phyloP scores from a whole-genome alignment of 2,888 invertebrate genomes.

The Vandiemenella viatica region DNA sequence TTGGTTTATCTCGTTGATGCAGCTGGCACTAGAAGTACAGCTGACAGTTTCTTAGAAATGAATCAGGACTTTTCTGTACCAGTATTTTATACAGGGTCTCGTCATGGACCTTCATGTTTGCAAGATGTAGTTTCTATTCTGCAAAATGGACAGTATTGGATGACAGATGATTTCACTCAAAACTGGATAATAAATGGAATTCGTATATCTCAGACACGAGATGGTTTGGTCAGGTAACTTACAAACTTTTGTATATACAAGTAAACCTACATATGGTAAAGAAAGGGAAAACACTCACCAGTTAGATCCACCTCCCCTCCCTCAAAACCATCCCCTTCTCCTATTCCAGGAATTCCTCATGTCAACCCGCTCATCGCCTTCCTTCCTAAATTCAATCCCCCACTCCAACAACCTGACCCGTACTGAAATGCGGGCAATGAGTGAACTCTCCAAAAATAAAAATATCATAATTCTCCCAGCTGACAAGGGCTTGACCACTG shows the following conservation, averaged over 20 bases:
- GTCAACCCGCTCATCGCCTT: no score
- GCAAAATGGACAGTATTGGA: conserved; percentile 63
- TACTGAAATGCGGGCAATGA: no score
- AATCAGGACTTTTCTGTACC: conserved; percentile 67
- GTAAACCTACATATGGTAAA: no score
- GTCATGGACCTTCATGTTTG: conserved; percentile 56
- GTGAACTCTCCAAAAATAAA: no score
- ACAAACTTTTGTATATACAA: neutral
- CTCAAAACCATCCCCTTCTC: no score
- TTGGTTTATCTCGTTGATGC: conserved; percentile 76
- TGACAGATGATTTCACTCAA: conserved; percentile 69
- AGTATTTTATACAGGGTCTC: conserved; percentile 66
- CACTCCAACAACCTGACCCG: no score
- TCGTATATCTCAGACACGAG: conserved; percentile 68
- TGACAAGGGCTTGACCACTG: no score
- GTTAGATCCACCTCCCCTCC: no score
- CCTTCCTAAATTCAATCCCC: no score
- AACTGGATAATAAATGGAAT: conserved; percentile 80
- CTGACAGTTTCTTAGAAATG: conserved; percentile 73
- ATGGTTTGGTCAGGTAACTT: conserved; percentile 63
- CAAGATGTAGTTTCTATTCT: conserved; percentile 60
- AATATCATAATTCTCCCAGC: no score
- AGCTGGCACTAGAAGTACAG: conserved; percentile 76
- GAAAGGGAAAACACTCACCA: no score
- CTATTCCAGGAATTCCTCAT: no score